phyloP scores from a whole-genome alignment of 1,140 invertebrate genomes.

The Hyposmocoma kahamanoa region DNA sequence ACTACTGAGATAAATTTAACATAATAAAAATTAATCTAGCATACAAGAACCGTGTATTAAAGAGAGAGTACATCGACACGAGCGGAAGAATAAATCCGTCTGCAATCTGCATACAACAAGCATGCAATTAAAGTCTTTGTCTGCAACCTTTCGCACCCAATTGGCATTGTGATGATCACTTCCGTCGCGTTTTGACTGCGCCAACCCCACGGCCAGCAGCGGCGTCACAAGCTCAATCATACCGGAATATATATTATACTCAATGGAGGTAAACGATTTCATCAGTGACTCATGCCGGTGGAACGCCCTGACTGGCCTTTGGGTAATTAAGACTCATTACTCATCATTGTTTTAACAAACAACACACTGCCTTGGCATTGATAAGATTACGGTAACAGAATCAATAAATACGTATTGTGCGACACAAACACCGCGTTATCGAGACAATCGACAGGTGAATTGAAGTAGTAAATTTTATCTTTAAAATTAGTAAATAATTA shows the following conservation, averaged over 20 bases:
- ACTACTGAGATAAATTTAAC: too few relatives aligned
- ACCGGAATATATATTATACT: neutral
- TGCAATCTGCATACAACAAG: constrained; percentile 1
- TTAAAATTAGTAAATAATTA: too few relatives aligned
- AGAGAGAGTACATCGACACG: too few relatives aligned
- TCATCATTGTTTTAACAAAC: constrained; percentile 47
- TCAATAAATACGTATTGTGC: constrained; percentile 10
- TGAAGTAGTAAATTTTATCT: too few relatives aligned
- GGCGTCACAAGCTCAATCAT: neutral
- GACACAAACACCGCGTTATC: too few relatives aligned
- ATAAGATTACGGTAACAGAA: constrained; percentile 33
- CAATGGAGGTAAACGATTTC: too few relatives aligned
- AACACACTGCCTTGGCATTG: constrained; percentile 29
- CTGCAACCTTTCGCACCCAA: constrained; percentile 42
- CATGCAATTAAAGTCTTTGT: constrained; percentile 3
- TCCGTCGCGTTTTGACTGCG: constrained; percentile 28
- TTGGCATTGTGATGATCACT: constrained; percentile 31
- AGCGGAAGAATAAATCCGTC: too few relatives aligned
- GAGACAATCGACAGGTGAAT: too few relatives aligned
- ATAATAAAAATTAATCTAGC: too few relatives aligned
- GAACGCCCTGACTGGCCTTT: constrained; percentile 50
- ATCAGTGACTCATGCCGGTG: constrained; percentile 47
- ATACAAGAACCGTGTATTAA: too few relatives aligned
- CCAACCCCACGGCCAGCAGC: constrained; percentile 9
- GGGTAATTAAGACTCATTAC: constrained; percentile 54